Evolutionary conservation across 2,888 invertebrate genomes (phyloP).

Genomic region (Drosophila koepferae): DNA sequence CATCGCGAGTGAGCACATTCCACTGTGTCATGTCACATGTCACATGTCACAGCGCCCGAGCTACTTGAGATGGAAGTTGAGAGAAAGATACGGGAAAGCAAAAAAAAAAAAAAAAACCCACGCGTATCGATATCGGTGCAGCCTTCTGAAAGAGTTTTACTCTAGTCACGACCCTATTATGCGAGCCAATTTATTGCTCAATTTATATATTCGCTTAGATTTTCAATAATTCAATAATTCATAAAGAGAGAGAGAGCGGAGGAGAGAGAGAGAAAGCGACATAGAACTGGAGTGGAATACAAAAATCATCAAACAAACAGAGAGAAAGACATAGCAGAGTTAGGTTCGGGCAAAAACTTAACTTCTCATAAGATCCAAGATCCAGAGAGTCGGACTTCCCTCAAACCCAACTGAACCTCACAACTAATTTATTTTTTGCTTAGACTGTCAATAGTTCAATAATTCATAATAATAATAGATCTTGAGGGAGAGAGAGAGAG

Average conservation of each 20-base stretch:
- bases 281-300: too few relatives aligned
- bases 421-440: not conserved
- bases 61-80: constrained; percentile 3
- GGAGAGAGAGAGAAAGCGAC: not conserved
- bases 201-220: constrained; percentile 78
- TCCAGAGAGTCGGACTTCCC: not conserved
- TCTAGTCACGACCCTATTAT: not conserved
- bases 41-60: constrained; percentile 55
- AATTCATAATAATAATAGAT: not conserved
- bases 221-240: constrained; percentile 78
- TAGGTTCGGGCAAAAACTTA: not conserved
- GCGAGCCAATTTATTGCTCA: constrained; percentile 67
- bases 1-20: constrained; percentile 28
- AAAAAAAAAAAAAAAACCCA: constrained; percentile 47
- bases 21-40: constrained; percentile 76
- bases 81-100: not conserved
- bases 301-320: not conserved
- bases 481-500: not conserved
- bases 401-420: not conserved
- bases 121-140: constrained; percentile 68
- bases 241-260: constrained; percentile 14
- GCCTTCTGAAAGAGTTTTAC: not conserved
- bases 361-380: not conserved
- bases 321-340: not conserved
- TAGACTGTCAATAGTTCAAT: not conserved